Evolutionary conservation across 2,888 invertebrate species (phyloP).

Genomic region (Hecatera dysodea): DNA sequence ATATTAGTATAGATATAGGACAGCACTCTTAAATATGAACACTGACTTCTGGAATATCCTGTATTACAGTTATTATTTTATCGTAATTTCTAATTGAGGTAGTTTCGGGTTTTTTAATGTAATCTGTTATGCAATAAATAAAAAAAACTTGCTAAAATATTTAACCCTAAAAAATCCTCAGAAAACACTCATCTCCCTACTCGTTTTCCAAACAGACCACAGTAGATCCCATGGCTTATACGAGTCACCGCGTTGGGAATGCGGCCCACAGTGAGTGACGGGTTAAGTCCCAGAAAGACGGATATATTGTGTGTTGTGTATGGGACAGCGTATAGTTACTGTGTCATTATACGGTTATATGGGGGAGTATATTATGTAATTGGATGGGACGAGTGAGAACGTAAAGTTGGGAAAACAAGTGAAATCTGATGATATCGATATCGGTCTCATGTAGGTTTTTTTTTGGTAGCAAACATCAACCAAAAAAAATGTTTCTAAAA

Average conservation of each 20-base stretch:
- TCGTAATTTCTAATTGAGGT: too few species aligned
- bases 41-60: too few species aligned
- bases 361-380: neutral
- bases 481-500: too few species aligned
- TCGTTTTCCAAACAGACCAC: slow-evolving; percentile 10
- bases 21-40: too few species aligned
- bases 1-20: too few species aligned
- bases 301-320: slow-evolving; percentile 18
- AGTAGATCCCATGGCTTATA: slow-evolving; percentile 28
- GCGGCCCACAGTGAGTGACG: slow-evolving; percentile 26
- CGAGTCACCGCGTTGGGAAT: slow-evolving; percentile 5
- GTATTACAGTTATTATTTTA: too few species aligned
- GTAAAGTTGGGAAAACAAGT: neutral
- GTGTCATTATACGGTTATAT: neutral
- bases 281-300: slow-evolving; percentile 32
- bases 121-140: too few species aligned
- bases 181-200: neutral
- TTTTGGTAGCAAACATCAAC: too few species aligned
- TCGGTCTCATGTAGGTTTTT: too few species aligned
- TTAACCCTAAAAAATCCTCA: neutral
- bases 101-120: too few species aligned
- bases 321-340: neutral
- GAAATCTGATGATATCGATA: neutral
- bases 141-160: neutral
- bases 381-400: neutral